Base-by-base conservation (phyloP, 2,888 invertebrate species). In the Lasioglossum villosulum region DNA sequence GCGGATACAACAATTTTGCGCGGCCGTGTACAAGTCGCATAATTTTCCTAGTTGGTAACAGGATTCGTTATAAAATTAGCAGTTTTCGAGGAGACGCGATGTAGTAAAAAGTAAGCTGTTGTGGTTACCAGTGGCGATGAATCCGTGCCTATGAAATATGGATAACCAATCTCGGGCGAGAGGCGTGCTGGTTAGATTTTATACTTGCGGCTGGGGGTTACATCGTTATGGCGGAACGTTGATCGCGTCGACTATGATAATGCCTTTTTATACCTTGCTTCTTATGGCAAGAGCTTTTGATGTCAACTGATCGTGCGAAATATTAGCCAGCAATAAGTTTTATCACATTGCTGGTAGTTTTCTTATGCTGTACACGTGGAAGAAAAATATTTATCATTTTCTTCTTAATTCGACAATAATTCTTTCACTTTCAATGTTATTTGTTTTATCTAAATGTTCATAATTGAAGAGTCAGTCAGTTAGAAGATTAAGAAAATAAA, bases 121-220 rank as follows among this genome's bases (percentile, higher is more conserved):
- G 72, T 37, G 59, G 45, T 74, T 19, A 63, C 70, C 52, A 4
- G 66, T 14, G 23, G 39, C 71, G 56, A 45, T 80, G 52, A 48
- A 80, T 72, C 68, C 72, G 19, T 42, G 78, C 72, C 68, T 73
- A 86, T 86, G 79, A 86, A 86, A 82, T 85, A 85, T 85, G 82
- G 86, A 86, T 80, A 85, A 82, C 80, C 86, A 86, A 85, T 86
- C 80, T 86, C 80, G 19, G 76, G 72, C 66, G 45, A 80, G 84
- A 63, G 37, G 63, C 34, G 66, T 27, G 71, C 85, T 85, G 78
- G 85, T 86, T 86, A 85, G 78, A 80, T 86, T 86, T 86, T 85
- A 86, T 82, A 85, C 78, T 75, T 59, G 68, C 71, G 56, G 85
- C 39, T 63, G 14, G 45, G 37, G 72, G 74, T 82, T 63, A 52